A percentile compares a stretch with the other conserved stretches of the same genome.
phyloP scores from a whole-genome alignment of 1,140 invertebrate genomes.

The Drosophila simulans region DNA sequence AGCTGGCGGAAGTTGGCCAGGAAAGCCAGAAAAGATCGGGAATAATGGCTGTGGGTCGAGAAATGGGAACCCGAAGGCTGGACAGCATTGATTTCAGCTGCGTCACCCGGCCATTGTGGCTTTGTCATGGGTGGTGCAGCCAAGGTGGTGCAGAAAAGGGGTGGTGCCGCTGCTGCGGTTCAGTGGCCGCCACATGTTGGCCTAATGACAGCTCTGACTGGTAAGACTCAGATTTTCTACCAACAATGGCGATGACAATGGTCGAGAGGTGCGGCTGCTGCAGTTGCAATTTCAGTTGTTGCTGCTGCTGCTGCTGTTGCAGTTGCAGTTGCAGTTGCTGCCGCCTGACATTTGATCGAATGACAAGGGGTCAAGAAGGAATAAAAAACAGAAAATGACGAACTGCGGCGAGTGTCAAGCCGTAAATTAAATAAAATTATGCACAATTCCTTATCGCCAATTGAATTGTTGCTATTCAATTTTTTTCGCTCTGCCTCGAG shows the following conservation, averaged over 20 bases:
- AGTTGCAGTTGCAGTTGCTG: constrained; percentile 23
- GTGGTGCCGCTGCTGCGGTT: constrained; percentile 20
- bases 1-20: constrained; percentile 69
- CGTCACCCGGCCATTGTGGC: constrained; percentile 69
- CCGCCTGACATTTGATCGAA: constrained; percentile 76
- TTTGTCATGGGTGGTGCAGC: constrained; percentile 19
- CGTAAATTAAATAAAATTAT: constrained; percentile 81
- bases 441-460: constrained; percentile 71
- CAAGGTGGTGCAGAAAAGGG: constrained; percentile 12
- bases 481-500: constrained; percentile 44
- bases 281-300: constrained; percentile 7
- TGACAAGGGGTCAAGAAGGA: constrained; percentile 46
- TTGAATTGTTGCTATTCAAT: constrained; percentile 68
- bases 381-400: constrained; percentile 19
- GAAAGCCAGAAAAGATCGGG: constrained; percentile 12
- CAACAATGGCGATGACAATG: constrained; percentile 60
- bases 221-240: constrained; percentile 23
- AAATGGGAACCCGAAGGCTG: background rate
- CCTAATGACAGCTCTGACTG: constrained; percentile 65
- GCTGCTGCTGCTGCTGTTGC: constrained; percentile 1
- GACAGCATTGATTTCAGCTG: constrained; percentile 76
- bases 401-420: constrained; percentile 71
- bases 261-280: constrained; percentile 20
- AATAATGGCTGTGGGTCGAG: constrained; percentile 6
- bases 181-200: constrained; percentile 55